These are phyloP conservation scores for Emydocephalus ijimae DNA, from an alignment of 2,113 vertebrate genomes.

Conservation along the genomic window DNA sequence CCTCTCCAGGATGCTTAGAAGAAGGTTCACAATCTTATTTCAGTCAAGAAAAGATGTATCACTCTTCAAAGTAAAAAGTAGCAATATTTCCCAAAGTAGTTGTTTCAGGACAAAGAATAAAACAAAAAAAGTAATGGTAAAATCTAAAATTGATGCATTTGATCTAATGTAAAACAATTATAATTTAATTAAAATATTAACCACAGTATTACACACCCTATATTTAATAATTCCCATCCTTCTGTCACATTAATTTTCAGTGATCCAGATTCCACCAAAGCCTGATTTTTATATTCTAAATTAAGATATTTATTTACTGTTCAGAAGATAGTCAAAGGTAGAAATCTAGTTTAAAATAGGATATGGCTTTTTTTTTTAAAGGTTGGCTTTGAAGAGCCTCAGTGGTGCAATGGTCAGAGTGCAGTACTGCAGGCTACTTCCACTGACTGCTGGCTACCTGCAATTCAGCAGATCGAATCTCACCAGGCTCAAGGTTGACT, in stretches of 20 bases:
- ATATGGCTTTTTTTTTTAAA: not conserved
- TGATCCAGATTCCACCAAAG: not conserved
- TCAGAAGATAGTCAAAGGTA: not conserved
- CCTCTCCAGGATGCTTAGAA: not conserved
- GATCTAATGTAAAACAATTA: not conserved
- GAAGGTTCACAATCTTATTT: not conserved
- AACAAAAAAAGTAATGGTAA: not conserved
- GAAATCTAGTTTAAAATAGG: not conserved
- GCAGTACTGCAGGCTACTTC: too few species aligned
- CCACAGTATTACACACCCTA: not conserved
- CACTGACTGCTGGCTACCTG: too few species aligned
- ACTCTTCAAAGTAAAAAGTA: not conserved
- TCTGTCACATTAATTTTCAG: not conserved
- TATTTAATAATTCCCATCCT: not conserved
- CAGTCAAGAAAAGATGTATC: not conserved
- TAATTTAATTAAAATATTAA: not conserved
- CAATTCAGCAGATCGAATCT: too few species aligned
- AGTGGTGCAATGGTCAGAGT: too few species aligned
- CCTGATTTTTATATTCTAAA: not conserved
- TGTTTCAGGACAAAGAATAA: not conserved
- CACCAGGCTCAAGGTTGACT: too few species aligned
- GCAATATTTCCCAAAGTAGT: not conserved
- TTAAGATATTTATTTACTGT: not conserved
- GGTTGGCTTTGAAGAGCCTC: not conserved
- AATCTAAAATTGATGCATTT: not conserved